Percentiles rank a stretch among this genome's conserved stretches.
phyloP scores from a whole-genome alignment of 2,888 invertebrate genomes.

The Drosophila neoperkinsi region DNA sequence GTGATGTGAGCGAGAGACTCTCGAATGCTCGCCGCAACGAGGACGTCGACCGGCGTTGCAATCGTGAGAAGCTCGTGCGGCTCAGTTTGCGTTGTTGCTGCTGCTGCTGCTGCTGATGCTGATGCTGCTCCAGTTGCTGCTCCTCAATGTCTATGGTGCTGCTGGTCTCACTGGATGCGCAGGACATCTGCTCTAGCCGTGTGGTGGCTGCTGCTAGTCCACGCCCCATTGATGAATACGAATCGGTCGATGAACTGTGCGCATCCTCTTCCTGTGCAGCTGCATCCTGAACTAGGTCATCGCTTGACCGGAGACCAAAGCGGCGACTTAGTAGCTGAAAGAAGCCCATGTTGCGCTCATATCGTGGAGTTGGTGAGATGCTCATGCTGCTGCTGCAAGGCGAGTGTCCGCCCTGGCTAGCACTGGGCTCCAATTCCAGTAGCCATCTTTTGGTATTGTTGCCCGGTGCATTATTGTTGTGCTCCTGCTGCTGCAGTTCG shows the following conservation, averaged over 20 bases:
- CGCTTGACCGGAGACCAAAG: conserved; percentile 87
- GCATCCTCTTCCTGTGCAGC: conserved; percentile 84
- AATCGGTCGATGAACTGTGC: conserved; percentile 85
- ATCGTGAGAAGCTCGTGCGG: conserved; percentile 82
- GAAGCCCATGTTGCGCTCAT: conserved; percentile 88
- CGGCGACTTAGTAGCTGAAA: conserved; percentile 89
- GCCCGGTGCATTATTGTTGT: conserved; percentile 28
- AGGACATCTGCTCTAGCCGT: conserved; percentile 78
- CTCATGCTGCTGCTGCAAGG: conserved; percentile 71
- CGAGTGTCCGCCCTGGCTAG: conserved; percentile 66
- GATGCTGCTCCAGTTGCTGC: conserved; percentile 58
- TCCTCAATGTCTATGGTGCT: conserved; percentile 87
- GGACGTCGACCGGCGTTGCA: conserved; percentile 87
- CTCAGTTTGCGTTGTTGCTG: conserved; percentile 62
- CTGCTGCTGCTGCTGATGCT: conserved; percentile 15
- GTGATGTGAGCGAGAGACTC: conserved; percentile 88
- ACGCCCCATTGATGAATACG: conserved; percentile 74
- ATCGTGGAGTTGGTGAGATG: conserved; percentile 86
- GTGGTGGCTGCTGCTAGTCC: conserved; percentile 48
- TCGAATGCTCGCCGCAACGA: conserved; percentile 91
- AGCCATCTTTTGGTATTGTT: conserved; percentile 49
- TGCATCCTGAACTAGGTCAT: conserved; percentile 83
- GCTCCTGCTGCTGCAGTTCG: conserved; percentile 56
- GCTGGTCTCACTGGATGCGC: conserved; percentile 87
- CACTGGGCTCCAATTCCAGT: conserved; percentile 53